phyloP scores from a whole-genome alignment of 1,140 invertebrate genomes.

The Hylyphantes graminicola region DNA sequence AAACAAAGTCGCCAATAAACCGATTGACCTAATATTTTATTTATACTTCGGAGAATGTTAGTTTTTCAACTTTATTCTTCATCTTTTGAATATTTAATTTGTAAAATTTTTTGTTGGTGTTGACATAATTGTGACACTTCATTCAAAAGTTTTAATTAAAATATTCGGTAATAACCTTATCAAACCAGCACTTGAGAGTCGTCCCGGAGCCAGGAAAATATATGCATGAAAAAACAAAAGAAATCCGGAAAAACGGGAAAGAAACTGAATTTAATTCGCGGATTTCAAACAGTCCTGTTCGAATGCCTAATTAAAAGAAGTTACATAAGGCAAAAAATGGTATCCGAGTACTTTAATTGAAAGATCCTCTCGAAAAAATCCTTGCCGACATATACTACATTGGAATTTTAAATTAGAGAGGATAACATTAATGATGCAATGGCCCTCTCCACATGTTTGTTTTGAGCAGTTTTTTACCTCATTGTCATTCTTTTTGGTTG shows the following conservation, averaged over 20 bases:
- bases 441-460: conserved; percentile 39
- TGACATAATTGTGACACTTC: no score
- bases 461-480: conserved; percentile 4
- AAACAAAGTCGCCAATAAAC: no score
- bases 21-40: no score
- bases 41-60: no score
- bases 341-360: conserved; percentile 39
- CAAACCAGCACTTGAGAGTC: no score
- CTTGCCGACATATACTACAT: neutral
- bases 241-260: conserved; percentile 1
- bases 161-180: no score
- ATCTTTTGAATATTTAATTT: no score
- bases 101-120: no score
- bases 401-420: conserved; percentile 48
- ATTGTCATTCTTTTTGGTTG: conserved; percentile 22
- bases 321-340: conserved; percentile 16
- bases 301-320: conserved; percentile 50
- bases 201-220: neutral
- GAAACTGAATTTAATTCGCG: conserved; percentile 41
- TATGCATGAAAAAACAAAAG: conserved; percentile 17
- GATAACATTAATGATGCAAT: conserved; percentile 53
- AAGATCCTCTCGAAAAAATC: conserved; percentile 35
- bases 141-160: no score
- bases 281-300: conserved; percentile 19
- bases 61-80: no score